phyloP scores from a whole-genome alignment of 2,113 vertebrate species.

The Poicephalus gulielmi region DNA sequence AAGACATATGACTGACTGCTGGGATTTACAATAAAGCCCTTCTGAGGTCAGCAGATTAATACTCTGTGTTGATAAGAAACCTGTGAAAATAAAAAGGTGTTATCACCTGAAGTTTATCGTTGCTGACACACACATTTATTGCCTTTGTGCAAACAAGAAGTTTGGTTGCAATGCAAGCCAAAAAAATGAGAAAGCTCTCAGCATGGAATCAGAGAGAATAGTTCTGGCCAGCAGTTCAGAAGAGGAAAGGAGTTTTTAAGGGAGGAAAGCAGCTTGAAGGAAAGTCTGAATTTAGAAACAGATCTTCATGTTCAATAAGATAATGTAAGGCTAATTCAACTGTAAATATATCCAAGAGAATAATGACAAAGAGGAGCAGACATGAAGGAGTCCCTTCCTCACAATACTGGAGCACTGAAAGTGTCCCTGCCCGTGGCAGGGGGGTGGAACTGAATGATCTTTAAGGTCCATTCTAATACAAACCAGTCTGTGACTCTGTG shows the following conservation, averaged over 20 bases:
- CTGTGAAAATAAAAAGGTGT: not conserved
- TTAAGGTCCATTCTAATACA: not conserved
- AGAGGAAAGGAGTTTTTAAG: not conserved
- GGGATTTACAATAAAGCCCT: not conserved
- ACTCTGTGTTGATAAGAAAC: not conserved
- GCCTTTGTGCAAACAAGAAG: not conserved
- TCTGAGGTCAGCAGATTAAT: not conserved
- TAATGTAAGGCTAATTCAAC: conserved; percentile 31
- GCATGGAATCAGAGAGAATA: not conserved
- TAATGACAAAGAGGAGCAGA: conserved; percentile 1
- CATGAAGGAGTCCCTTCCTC: not conserved
- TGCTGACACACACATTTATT: not conserved
- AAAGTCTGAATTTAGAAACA: conserved; percentile 36
- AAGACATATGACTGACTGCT: not conserved
- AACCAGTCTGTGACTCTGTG: not conserved
- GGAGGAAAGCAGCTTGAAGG: conserved; percentile 19
- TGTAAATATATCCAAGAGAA: conserved; percentile 23
- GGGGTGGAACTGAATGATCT: not conserved
- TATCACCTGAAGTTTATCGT: not conserved
- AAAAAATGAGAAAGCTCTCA: not conserved
- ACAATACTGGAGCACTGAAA: not conserved
- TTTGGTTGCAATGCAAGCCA: not conserved
- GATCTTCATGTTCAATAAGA: not conserved
- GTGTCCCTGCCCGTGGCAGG: not conserved
- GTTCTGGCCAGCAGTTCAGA: not conserved